Percentiles rank a stretch among this genome's conserved stretches.
phyloP scores from a whole-genome alignment of 2,888 invertebrate genomes.

The Julus scanicus region DNA sequence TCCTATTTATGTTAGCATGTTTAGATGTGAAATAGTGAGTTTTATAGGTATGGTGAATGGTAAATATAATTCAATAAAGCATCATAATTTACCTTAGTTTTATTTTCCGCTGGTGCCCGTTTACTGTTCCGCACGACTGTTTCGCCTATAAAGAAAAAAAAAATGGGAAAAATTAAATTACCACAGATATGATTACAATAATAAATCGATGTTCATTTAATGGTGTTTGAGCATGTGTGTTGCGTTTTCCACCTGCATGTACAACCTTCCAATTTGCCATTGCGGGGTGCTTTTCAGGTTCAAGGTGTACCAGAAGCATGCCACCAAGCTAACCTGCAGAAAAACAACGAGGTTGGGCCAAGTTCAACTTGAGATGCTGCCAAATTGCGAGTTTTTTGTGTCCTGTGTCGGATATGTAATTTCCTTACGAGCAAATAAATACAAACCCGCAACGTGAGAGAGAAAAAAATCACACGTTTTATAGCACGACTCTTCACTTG shows the following conservation, averaged over 20 bases:
- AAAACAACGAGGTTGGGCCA: conserved; percentile 15
- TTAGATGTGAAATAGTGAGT: no score
- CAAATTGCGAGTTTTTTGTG: conserved; percentile 16
- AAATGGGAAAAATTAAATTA: neutral
- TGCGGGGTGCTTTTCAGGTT: neutral
- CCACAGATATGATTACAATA: neutral
- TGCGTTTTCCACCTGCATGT: neutral
- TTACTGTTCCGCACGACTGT: neutral
- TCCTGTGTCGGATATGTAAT: neutral
- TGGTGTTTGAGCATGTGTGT: conserved; percentile 11
- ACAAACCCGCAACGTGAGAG: neutral
- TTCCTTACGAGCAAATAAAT: conserved; percentile 8
- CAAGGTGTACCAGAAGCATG: conserved; percentile 14
- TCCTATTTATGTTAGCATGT: no score
- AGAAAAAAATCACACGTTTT: neutral
- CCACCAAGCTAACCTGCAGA: neutral
- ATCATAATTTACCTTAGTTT: neutral
- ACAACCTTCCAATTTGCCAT: neutral
- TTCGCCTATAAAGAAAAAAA: neutral
- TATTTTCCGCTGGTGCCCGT: neutral
- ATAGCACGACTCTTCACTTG: neutral
- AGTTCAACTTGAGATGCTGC: conserved; percentile 41
- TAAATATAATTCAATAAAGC: no score
- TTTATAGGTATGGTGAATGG: no score
- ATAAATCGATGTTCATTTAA: neutral